Percentiles rank a stretch among this genome's conserved stretches.
phyloP scores from a whole-genome alignment of 2,113 vertebrate genomes.

The Xyrauchen texanus region DNA sequence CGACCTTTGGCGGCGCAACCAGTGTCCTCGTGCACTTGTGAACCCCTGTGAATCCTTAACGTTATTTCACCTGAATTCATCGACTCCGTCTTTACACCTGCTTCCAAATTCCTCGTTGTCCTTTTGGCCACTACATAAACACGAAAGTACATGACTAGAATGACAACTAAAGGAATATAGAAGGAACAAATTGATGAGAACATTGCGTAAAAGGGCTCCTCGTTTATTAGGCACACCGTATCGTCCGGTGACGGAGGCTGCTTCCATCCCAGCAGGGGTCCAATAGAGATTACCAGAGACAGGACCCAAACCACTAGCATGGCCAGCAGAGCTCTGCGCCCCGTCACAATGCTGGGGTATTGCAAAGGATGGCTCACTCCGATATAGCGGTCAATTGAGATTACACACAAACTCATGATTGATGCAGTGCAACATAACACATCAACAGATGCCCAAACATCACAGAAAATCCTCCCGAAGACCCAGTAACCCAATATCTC shows the following conservation, averaged over 20 bases:
- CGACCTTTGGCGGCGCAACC: conserved; percentile 1
- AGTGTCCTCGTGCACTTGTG: conserved; percentile 20
- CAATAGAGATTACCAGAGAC: conserved; percentile 78
- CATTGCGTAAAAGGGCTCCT: conserved; percentile 82
- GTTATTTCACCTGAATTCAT: conserved; percentile 52
- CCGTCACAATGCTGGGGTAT: conserved; percentile 80
- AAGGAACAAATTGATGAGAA: conserved; percentile 85
- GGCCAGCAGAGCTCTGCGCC: conserved; percentile 76
- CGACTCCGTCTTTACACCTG: conserved; percentile 82
- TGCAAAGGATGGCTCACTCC: conserved; percentile 81
- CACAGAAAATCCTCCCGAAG: conserved; percentile 82
- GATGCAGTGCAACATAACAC: conserved; percentile 84
- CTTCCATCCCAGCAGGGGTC: conserved; percentile 80
- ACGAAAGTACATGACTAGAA: conserved; percentile 83
- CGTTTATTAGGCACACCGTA: conserved; percentile 77
- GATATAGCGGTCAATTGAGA: conserved; percentile 83
- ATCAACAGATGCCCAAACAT: conserved; percentile 75
- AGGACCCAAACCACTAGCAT: conserved; percentile 79
- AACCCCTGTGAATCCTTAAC: conserved; percentile 31
- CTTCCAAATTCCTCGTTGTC: conserved; percentile 83
- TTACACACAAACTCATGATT: conserved; percentile 83
- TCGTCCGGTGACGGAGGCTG: conserved; percentile 78
- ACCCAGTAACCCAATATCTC: conserved; percentile 80
- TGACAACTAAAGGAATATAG: conserved; percentile 81
- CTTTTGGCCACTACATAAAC: conserved; percentile 84